Conservation (phyloP, 2,888 invertebrate species). For the Xestia c-nigrum region DNA sequence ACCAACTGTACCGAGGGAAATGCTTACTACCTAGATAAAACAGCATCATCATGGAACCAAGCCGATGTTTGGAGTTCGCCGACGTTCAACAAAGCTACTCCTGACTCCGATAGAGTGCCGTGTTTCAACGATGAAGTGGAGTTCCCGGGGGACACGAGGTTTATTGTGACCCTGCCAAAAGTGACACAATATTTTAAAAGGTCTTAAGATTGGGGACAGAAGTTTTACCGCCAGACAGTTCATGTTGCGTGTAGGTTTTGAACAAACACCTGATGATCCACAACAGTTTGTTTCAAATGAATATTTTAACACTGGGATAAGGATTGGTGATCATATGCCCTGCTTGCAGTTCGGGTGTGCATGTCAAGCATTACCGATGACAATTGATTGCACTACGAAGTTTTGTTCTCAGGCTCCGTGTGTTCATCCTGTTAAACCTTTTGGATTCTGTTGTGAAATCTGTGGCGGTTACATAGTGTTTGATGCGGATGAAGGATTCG, state of each 20-base stretch:
- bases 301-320: conserved; percentile 67
- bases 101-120: conserved; percentile 87
- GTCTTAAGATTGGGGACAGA: conserved; percentile 70
- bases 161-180: conserved; percentile 77
- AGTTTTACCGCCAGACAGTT: conserved; percentile 63
- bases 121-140: conserved; percentile 85
- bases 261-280: conserved; percentile 55
- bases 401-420: conserved; percentile 80
- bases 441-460: conserved; percentile 84
- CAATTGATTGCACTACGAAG: conserved; percentile 80
- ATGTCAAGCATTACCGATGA: conserved; percentile 75
- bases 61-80: conserved; percentile 85
- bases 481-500: conserved; percentile 76
- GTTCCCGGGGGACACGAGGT: conserved; percentile 78
- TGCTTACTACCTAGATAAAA: conserved; percentile 78
- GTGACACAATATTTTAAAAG: conserved; percentile 71
- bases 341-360: conserved; percentile 79
- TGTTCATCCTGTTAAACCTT: conserved; percentile 80
- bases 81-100: conserved; percentile 85
- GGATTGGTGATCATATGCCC: conserved; percentile 62
- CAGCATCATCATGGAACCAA: conserved; percentile 80
- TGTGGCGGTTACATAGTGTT: conserved; percentile 83
- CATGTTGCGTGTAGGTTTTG: conserved; percentile 24
- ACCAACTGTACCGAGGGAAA: conserved; percentile 75
- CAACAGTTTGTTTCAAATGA: conserved; percentile 76